Percentiles rank a stretch among this genome's conserved stretches.
These are phyloP conservation scores for Ditylenchus dipsaci DNA, from an alignment of 1,140 invertebrate species.

Conservation along the genomic window DNA sequence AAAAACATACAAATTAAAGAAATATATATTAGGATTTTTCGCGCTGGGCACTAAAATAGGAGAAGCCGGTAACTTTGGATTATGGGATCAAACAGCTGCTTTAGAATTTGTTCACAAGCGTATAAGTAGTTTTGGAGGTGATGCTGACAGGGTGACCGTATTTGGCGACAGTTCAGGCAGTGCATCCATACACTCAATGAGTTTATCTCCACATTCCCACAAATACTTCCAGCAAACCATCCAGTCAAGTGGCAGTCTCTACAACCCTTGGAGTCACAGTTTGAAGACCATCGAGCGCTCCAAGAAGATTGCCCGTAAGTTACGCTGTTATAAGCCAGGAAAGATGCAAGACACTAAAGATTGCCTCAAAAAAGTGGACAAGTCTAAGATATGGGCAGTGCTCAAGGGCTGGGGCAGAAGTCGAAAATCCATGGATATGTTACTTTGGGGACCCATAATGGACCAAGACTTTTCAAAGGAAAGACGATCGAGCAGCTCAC, in stretches of 20 bases:
- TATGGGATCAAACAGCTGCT: conserved; percentile 88
- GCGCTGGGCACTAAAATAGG: not conserved
- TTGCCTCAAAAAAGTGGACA: not conserved
- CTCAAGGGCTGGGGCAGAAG: not conserved
- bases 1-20: no score
- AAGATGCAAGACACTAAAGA: not conserved
- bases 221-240: conserved; percentile 7
- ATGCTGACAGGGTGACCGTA: conserved; percentile 84
- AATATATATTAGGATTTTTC: not conserved
- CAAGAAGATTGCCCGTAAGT: not conserved
- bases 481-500: not conserved
- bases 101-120: conserved; percentile 72
- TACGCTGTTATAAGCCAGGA: not conserved
- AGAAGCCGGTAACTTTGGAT: conserved; percentile 56
- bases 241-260: no score
- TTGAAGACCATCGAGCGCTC: not conserved
- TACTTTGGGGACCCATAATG: not conserved
- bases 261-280: not conserved
- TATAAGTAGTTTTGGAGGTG: conserved; percentile 83
- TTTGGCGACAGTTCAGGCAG: conserved; percentile 80
- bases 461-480: not conserved
- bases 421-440: not conserved
- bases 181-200: conserved; percentile 9
- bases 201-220: conserved; percentile 14
- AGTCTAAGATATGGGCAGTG: not conserved